These are phyloP conservation scores for Pterostichus niger DNA, from an alignment of 2,888 invertebrate species.

Conservation along the genomic window DNA sequence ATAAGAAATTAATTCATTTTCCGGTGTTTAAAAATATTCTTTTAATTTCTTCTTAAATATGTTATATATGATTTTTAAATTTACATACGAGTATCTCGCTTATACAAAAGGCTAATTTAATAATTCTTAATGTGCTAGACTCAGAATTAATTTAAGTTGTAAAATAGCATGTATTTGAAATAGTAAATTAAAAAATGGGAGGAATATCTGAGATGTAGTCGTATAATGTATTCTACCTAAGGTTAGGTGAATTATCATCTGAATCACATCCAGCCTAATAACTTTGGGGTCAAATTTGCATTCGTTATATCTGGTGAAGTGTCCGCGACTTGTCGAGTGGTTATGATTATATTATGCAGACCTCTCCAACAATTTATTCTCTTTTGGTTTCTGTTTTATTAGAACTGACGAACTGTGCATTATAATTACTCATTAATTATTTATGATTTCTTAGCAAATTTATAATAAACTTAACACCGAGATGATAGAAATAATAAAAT, in stretches of 20 bases:
- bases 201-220: neutral
- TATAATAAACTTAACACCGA: too few species aligned
- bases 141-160: too few species aligned
- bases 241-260: slow-evolving; percentile 42
- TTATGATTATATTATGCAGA: slow-evolving; percentile 60
- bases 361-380: slow-evolving; percentile 46
- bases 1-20: too few species aligned
- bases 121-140: too few species aligned
- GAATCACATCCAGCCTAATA: slow-evolving; percentile 48
- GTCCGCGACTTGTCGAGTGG: slow-evolving; percentile 44
- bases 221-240: slow-evolving; percentile 36
- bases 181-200: slow-evolving; percentile 17
- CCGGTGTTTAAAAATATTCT: too few species aligned
- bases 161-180: neutral
- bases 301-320: slow-evolving; percentile 54
- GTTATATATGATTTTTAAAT: too few species aligned
- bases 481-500: too few species aligned
- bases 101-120: too few species aligned
- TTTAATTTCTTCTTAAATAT: too few species aligned
- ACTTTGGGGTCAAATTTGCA: slow-evolving; percentile 59
- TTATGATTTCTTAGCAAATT: slow-evolving; percentile 8
- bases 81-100: too few species aligned
- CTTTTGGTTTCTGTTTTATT: slow-evolving; percentile 39
- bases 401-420: neutral
- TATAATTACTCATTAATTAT: slow-evolving; percentile 20